Conservation (phyloP, 2,797 vertebrate species). For the Parauchenoglanis punctatus region DNA sequence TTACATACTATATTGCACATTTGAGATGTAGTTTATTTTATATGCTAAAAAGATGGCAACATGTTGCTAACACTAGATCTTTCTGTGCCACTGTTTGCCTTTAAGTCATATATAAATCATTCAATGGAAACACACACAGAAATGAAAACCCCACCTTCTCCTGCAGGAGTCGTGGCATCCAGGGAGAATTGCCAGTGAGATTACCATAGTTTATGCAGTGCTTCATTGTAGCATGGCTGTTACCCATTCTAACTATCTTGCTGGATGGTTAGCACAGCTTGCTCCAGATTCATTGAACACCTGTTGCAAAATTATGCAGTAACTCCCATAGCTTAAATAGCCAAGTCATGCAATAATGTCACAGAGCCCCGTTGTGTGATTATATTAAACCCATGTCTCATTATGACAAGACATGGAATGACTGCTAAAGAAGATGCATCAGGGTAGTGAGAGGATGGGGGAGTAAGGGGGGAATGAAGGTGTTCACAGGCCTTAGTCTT, state of each 20-base stretch:
- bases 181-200: slow-evolving; percentile 82
- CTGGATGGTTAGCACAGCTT: slow-evolving; percentile 30
- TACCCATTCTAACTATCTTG: slow-evolving; percentile 76
- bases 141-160: background rate
- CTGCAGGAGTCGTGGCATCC: slow-evolving; percentile 70
- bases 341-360: background rate
- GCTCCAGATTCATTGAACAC: slow-evolving; percentile 3
- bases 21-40: background rate
- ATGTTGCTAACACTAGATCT: background rate
- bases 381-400: background rate
- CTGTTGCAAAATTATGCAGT: slow-evolving; percentile 26
- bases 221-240: slow-evolving; percentile 75
- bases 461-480: background rate
- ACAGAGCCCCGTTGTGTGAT: background rate
- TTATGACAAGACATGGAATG: slow-evolving; percentile 54
- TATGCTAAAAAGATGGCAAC: background rate
- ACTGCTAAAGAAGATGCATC: slow-evolving; percentile 68
- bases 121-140: slow-evolving; percentile 9
- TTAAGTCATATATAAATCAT: background rate
- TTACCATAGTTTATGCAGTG: slow-evolving; percentile 89
- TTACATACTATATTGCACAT: background rate
- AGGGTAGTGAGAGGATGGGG: background rate
- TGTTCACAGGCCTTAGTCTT: slow-evolving; percentile 6
- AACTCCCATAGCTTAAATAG: background rate
- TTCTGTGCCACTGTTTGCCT: background rate